These are phyloP conservation scores for Meda fulgida DNA, from an alignment of 2,797 vertebrate genomes.

Conservation along the genomic window DNA sequence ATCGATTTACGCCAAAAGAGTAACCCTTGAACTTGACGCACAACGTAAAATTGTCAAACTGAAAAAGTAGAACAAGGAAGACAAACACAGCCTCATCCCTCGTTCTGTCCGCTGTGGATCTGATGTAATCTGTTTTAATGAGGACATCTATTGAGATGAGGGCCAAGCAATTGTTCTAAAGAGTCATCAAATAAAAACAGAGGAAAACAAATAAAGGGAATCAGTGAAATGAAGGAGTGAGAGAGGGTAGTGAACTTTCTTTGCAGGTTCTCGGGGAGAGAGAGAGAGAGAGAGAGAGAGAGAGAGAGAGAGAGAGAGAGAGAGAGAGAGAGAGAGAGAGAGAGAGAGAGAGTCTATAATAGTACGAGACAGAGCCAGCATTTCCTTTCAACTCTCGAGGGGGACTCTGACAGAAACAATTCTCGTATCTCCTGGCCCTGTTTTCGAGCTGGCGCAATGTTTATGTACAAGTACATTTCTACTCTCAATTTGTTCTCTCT, in stretches of 20 bases:
- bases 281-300: background rate
- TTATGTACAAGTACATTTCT: slow-evolving; percentile 54
- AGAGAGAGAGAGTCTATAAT: slow-evolving; percentile 66
- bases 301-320: slow-evolving; percentile 2
- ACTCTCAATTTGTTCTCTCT: slow-evolving; percentile 57
- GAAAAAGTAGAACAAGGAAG: slow-evolving; percentile 22
- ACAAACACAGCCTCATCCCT: background rate
- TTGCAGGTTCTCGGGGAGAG: slow-evolving; percentile 6
- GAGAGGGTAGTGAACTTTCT: slow-evolving; percentile 24
- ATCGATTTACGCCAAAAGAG: too few species aligned
- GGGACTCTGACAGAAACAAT: slow-evolving; percentile 78
- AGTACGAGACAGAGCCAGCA: slow-evolving; percentile 76
- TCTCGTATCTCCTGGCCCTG: slow-evolving; percentile 59
- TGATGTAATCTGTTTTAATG: slow-evolving; percentile 45
- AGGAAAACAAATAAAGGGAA: slow-evolving; percentile 48
- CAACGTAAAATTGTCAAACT: background rate
- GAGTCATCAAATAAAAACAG: slow-evolving; percentile 52
- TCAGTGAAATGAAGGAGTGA: slow-evolving; percentile 1
- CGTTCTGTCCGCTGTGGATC: slow-evolving; percentile 19
- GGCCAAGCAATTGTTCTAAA: slow-evolving; percentile 36
- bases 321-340: slow-evolving; percentile 18
- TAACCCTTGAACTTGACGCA: too few species aligned
- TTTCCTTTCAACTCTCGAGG: slow-evolving; percentile 80
- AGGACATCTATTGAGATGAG: slow-evolving; percentile 30
- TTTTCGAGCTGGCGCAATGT: slow-evolving; percentile 26